Conservation (phyloP, 2,113 vertebrate genomes). For the Leptosomus discolor region DNA sequence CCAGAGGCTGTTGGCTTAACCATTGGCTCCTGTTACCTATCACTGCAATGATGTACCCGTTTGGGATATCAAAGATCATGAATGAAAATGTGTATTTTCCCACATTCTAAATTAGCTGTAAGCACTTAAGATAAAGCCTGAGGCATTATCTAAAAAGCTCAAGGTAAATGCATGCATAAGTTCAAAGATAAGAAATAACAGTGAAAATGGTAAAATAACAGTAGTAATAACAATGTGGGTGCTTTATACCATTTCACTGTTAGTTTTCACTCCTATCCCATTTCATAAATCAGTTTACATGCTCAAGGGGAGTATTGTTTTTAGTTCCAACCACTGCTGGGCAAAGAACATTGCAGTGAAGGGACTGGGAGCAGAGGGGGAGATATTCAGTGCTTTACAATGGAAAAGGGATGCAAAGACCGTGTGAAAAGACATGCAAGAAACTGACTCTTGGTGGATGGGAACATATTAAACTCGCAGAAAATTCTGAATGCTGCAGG, state of each 20-base stretch:
- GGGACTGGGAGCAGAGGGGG: neutral
- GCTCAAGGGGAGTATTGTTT: neutral
- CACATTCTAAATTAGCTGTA: neutral
- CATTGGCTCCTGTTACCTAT: neutral
- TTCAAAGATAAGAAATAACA: neutral
- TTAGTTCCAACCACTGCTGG: neutral
- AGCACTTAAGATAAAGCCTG: neutral
- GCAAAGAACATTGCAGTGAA: neutral
- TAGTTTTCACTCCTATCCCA: neutral
- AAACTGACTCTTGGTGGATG: neutral
- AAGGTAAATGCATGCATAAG: neutral
- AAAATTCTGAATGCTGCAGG: neutral
- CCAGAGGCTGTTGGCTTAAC: neutral
- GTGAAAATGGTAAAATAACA: neutral
- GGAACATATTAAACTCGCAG: neutral
- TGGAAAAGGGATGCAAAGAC: neutral
- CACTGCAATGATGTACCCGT: neutral
- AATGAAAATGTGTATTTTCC: neutral
- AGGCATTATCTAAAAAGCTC: neutral
- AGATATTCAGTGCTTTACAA: neutral
- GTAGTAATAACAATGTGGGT: neutral
- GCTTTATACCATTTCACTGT: neutral
- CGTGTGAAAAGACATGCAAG: neutral
- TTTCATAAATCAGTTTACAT: neutral
- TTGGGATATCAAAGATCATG: neutral